phyloP scores from a whole-genome alignment of 2,797 vertebrate species.

The Chelon labrosus region DNA sequence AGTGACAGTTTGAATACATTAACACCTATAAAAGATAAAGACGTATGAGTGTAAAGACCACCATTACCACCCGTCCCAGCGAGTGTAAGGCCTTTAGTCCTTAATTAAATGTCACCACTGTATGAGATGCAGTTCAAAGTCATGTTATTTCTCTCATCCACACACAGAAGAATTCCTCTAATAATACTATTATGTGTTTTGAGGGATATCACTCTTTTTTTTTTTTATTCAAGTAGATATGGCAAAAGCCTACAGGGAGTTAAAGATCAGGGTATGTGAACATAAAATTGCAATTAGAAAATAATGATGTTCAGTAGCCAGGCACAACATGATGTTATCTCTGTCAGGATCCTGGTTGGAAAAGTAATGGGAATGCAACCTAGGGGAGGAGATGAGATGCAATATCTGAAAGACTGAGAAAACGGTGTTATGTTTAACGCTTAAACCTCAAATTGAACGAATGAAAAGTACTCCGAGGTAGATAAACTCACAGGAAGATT shows the following conservation, averaged over 20 bases:
- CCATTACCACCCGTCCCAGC: constrained; percentile 27
- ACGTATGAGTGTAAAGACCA: neutral
- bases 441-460: constrained; percentile 19
- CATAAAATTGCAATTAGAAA: constrained; percentile 57
- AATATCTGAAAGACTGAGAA: constrained; percentile 14
- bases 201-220: constrained; percentile 8
- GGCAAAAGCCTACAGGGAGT: constrained; percentile 46
- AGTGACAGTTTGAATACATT: constrained; percentile 3
- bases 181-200: constrained; percentile 30
- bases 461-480: constrained; percentile 3
- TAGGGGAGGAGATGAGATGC: constrained; percentile 25
- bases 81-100: constrained; percentile 11
- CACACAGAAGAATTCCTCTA: constrained; percentile 7
- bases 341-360: constrained; percentile 27
- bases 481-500: too few relatives aligned
- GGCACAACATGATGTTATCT: constrained; percentile 35
- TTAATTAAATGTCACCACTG: constrained; percentile 37
- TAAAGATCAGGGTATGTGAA: constrained; percentile 45
- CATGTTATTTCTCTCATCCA: constrained; percentile 11
- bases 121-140: constrained; percentile 29
- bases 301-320: constrained; percentile 37
- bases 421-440: constrained; percentile 29
- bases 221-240: constrained; percentile 28
- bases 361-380: constrained; percentile 40
- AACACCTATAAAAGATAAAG: constrained; percentile 1